phyloP scores from a whole-genome alignment of 2,113 vertebrate genomes.

The Gnathonemus longibarbis region DNA sequence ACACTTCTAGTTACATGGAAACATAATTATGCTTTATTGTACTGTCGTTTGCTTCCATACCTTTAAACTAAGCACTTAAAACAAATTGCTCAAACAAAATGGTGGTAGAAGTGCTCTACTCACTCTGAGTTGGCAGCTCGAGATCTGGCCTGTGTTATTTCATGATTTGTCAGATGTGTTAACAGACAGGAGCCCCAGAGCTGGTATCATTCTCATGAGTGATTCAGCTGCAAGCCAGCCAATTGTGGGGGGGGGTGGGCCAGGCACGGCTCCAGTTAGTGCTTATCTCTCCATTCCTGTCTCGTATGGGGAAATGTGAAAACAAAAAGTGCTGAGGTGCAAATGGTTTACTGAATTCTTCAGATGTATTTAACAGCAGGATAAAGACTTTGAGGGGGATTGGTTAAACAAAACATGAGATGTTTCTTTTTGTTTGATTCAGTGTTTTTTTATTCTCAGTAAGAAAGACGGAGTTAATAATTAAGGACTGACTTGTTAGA shows the following conservation, averaged over 20 bases:
- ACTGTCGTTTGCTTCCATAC: not conserved
- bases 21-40: not conserved
- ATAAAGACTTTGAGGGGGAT: not conserved
- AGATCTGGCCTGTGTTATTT: not conserved
- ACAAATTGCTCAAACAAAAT: not conserved
- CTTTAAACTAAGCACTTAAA: not conserved
- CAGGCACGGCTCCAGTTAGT: not conserved
- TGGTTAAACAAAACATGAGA: not conserved
- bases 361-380: not conserved
- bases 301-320: not conserved
- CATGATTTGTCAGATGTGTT: not conserved
- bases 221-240: not conserved
- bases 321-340: not conserved
- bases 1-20: not conserved
- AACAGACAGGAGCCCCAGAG: not conserved
- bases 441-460: not conserved
- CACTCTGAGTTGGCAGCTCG: not conserved
- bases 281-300: not conserved
- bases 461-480: not conserved
- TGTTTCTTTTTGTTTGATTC: not conserved
- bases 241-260: not conserved
- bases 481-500: too few relatives aligned
- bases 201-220: not conserved
- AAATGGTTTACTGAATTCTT: not conserved
- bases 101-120: not conserved